phyloP scores from a whole-genome alignment of 1,140 invertebrate species.

The Drosophila pectinifera region DNA sequence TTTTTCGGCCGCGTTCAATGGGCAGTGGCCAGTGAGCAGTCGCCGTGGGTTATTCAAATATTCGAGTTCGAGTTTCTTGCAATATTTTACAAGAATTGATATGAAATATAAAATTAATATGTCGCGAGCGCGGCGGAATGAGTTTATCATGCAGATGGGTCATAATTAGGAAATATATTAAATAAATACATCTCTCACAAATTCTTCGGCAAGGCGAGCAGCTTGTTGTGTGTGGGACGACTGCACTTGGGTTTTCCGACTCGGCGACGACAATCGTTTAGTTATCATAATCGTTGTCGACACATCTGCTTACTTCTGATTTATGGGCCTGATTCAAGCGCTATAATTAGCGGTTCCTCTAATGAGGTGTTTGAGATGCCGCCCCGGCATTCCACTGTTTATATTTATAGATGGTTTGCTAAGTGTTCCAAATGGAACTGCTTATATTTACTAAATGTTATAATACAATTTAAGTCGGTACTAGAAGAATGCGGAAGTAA shows the following conservation, averaged over 20 bases:
- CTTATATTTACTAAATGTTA: neutral
- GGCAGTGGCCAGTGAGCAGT: conserved; percentile 47
- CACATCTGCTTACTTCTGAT: conserved; percentile 58
- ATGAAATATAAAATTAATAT: conserved; percentile 80
- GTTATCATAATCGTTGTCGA: conserved; percentile 34
- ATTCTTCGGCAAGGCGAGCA: conserved; percentile 74
- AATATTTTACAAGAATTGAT: conserved; percentile 82
- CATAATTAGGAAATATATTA: conserved; percentile 72
- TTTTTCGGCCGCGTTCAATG: conserved; percentile 71
- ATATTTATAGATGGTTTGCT: neutral
- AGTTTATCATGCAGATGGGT: conserved; percentile 72
- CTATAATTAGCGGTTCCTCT: conserved; percentile 38
- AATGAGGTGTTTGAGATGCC: conserved; percentile 49
- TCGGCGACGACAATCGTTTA: conserved; percentile 13
- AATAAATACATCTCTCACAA: conserved; percentile 63
- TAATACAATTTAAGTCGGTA: neutral
- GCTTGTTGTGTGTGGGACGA: conserved; percentile 74
- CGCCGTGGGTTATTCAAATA: conserved; percentile 76
- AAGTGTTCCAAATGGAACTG: neutral
- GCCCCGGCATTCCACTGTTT: conserved; percentile 8
- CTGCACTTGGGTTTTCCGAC: conserved; percentile 48
- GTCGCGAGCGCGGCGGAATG: conserved; percentile 65
- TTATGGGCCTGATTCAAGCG: conserved; percentile 60
- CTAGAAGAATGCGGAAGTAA: neutral
- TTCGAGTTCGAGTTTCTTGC: conserved; percentile 71